These are phyloP conservation scores for Salticus scenicus DNA, from an alignment of 2,888 invertebrate species.

Conservation along the genomic window DNA sequence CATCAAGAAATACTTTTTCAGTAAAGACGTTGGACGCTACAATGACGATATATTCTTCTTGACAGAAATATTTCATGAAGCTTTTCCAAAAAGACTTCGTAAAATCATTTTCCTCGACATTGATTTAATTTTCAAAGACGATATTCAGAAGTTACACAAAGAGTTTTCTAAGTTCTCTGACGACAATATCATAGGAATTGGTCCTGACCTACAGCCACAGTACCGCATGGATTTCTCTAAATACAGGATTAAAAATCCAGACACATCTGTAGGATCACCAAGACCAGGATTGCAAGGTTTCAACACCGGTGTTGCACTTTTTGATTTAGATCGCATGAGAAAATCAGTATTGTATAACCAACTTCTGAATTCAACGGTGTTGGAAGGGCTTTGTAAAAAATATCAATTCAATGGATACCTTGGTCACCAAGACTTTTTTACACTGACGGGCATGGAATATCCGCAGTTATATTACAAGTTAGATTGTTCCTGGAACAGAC, in stretches of 20 bases:
- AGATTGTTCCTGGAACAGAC: constrained; percentile 87
- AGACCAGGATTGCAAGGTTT: constrained; percentile 81
- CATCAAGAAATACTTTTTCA: constrained; percentile 83
- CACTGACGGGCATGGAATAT: constrained; percentile 82
- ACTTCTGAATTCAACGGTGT: constrained; percentile 75
- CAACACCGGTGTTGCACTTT: constrained; percentile 86
- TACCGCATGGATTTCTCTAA: constrained; percentile 84
- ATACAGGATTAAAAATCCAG: constrained; percentile 81
- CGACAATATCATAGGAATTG: constrained; percentile 82
- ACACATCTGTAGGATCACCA: constrained; percentile 80
- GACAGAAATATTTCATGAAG: constrained; percentile 83
- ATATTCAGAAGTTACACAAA: constrained; percentile 81
- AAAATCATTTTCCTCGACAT: constrained; percentile 84
- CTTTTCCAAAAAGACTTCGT: constrained; percentile 80
- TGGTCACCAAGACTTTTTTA: constrained; percentile 89
- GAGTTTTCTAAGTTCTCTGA: constrained; percentile 82
- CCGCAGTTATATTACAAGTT: constrained; percentile 83
- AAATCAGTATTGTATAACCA: constrained; percentile 80
- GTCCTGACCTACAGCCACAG: constrained; percentile 85
- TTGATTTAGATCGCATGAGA: constrained; percentile 82
- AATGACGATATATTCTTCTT: constrained; percentile 86
- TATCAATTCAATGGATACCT: constrained; percentile 81
- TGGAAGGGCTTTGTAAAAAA: constrained; percentile 75
- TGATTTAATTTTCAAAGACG: constrained; percentile 84
- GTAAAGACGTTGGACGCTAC: constrained; percentile 84